Base-by-base conservation (phyloP, 2,113 vertebrate genomes). In the Vidua macroura region DNA sequence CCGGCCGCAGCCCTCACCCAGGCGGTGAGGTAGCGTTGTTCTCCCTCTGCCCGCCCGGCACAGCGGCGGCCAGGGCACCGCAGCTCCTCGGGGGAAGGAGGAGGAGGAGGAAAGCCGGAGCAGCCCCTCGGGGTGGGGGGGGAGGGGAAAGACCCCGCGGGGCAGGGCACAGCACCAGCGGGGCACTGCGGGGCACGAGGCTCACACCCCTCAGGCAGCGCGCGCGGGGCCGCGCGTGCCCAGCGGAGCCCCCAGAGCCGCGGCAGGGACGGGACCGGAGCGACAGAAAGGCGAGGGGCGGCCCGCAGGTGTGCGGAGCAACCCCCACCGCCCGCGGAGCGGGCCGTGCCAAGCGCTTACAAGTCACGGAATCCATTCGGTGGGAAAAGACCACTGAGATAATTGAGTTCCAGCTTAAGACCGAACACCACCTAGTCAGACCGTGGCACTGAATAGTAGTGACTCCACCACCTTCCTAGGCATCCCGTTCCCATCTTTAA, bases 301-400 rank as follows among this genome's bases (percentile, higher is more conserved):
- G 35, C 1, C 15, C 0, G 18, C 5, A 2, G 0, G 2, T 33
- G 28, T 2, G 22, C 10, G 10, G 28, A n/a, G 30, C 12, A 0
- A 9, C 8, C 15, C 58, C 2, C 0, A 3, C 17, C 15, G 37
- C n/a, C 25, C n/a, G 7, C 22, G 2, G 12, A 1, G 35, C 3
- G 24, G 0, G 15, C 3, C 7, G 6, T 1, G 3, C 39, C 5
- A 0, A 9, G 48, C 7, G 1, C 37, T 21, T 9, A 3, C 15
- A 3, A 3, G 9, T 13, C 21, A 15, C n/a, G 4, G 49, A 12
- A 31, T 13, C 49, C 13, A 1, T 13, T 11, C 6, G 31, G 12
- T 0, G 30, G 23, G 28, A n/a, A 81, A 52, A 60, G 46, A 28
- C 4, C 28, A 3, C 60, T 21, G 53, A n/a, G 33, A 28, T 46